Evolutionary conservation across 2,888 invertebrate species (phyloP).

Genomic region (Panorpa germanica): DNA sequence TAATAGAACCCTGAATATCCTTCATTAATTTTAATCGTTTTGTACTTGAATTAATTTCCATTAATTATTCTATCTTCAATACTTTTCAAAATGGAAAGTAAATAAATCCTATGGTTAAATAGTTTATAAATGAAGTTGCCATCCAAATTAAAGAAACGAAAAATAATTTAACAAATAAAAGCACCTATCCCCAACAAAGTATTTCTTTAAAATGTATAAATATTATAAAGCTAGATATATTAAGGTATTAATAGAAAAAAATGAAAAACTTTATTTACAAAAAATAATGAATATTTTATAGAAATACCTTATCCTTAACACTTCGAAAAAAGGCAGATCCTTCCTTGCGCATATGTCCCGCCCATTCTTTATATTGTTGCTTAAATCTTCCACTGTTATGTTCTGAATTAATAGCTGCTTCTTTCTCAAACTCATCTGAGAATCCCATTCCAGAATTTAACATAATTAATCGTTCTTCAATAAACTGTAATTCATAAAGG

Average conservation of each 20-base stretch:
- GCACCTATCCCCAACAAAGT: too few species aligned
- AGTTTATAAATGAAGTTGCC: too few species aligned
- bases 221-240: too few species aligned
- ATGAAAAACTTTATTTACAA: background rate
- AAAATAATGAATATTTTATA: constrained; percentile 10
- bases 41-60: too few species aligned
- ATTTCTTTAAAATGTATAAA: too few species aligned
- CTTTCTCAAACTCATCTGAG: constrained; percentile 89
- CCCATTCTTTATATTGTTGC: constrained; percentile 56
- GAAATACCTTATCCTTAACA: constrained; percentile 66
- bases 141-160: too few species aligned
- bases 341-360: constrained; percentile 56
- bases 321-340: constrained; percentile 70
- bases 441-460: constrained; percentile 85
- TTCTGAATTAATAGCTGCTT: constrained; percentile 39
- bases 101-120: too few species aligned
- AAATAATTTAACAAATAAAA: too few species aligned
- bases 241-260: constrained; percentile 4
- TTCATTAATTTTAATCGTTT: too few species aligned
- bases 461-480: constrained; percentile 83
- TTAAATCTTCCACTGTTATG: constrained; percentile 28
- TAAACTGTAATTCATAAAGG: constrained; percentile 34
- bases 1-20: too few species aligned
- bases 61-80: too few species aligned
- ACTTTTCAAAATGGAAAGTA: too few species aligned